phyloP scores from a whole-genome alignment of 2,888 invertebrate species.

The Chirona hameri region DNA sequence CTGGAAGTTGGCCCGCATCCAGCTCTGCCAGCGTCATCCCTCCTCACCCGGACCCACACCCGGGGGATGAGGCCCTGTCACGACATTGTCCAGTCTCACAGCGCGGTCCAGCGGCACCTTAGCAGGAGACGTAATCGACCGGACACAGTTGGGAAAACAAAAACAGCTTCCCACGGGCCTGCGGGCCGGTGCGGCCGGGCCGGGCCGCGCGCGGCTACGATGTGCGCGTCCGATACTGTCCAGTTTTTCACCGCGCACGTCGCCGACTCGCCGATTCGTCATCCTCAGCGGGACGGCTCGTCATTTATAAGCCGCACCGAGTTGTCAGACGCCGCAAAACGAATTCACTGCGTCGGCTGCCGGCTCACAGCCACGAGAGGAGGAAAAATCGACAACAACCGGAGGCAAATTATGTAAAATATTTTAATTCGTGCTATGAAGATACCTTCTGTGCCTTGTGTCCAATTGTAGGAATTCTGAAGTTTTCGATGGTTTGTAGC shows the following conservation, averaged over 20 bases:
- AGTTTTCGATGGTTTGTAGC: too few relatives aligned
- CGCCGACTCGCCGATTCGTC: conserved; percentile 5
- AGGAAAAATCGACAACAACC: too few relatives aligned
- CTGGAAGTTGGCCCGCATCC: too few relatives aligned
- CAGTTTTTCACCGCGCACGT: conserved; percentile 13
- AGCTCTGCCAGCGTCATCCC: too few relatives aligned
- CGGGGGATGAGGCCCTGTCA: background rate
- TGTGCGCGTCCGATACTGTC: conserved; percentile 9
- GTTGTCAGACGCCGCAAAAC: background rate
- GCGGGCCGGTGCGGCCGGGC: background rate
- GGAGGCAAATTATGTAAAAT: too few relatives aligned
- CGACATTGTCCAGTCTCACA: background rate
- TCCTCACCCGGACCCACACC: too few relatives aligned
- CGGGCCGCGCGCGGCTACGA: background rate
- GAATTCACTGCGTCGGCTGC: background rate
- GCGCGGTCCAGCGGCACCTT: background rate
- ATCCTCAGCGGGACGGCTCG: conserved; percentile 25
- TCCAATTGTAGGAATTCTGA: too few relatives aligned
- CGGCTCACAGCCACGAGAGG: too few relatives aligned
- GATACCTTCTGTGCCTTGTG: too few relatives aligned
- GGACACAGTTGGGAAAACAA: background rate
- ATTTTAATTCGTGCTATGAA: too few relatives aligned
- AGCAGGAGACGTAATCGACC: background rate
- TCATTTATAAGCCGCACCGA: conserved; percentile 9
- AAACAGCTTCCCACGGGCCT: conserved; percentile 11